These are phyloP conservation scores for Drosophila atripex DNA, from an alignment of 2,888 invertebrate genomes.

Conservation along the genomic window DNA sequence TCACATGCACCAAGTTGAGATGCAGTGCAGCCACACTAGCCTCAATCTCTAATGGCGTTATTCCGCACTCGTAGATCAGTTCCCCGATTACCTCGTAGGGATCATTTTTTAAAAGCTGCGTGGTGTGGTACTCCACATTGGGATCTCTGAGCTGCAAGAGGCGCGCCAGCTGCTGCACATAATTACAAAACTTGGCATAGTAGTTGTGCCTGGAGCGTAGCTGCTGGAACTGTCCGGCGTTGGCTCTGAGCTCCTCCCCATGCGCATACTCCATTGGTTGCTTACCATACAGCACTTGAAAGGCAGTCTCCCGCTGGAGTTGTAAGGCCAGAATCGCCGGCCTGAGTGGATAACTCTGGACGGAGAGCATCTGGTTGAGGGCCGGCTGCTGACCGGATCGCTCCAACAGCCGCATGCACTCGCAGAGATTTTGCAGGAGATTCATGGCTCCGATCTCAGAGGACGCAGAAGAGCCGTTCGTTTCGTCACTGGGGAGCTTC, in stretches of 20 bases:
- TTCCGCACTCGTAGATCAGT: slow-evolving; percentile 88
- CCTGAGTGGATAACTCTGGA: slow-evolving; percentile 73
- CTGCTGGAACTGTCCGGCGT: slow-evolving; percentile 78
- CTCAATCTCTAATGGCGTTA: slow-evolving; percentile 89
- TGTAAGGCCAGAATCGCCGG: slow-evolving; percentile 70
- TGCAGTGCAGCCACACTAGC: slow-evolving; percentile 88
- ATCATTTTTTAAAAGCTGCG: slow-evolving; percentile 77
- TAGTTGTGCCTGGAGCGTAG: slow-evolving; percentile 81
- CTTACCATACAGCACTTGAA: slow-evolving; percentile 68
- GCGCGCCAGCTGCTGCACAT: slow-evolving; percentile 79
- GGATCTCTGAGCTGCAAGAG: slow-evolving; percentile 82
- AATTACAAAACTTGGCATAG: slow-evolving; percentile 78
- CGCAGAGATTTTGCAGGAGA: slow-evolving; percentile 77
- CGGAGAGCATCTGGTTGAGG: slow-evolving; percentile 72
- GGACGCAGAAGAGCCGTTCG: background rate
- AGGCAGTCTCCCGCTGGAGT: slow-evolving; percentile 75
- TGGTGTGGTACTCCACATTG: slow-evolving; percentile 73
- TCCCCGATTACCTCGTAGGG: slow-evolving; percentile 87
- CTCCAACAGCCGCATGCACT: slow-evolving; percentile 78
- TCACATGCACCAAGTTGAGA: slow-evolving; percentile 89
- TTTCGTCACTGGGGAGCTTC: slow-evolving; percentile 34
- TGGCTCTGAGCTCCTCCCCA: slow-evolving; percentile 76
- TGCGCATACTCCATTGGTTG: slow-evolving; percentile 61
- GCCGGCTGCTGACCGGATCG: slow-evolving; percentile 57
- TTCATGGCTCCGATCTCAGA: slow-evolving; percentile 77